Evolutionary conservation across 2,888 invertebrate species (phyloP).

Genomic region (Carpatolechia fugitivella): DNA sequence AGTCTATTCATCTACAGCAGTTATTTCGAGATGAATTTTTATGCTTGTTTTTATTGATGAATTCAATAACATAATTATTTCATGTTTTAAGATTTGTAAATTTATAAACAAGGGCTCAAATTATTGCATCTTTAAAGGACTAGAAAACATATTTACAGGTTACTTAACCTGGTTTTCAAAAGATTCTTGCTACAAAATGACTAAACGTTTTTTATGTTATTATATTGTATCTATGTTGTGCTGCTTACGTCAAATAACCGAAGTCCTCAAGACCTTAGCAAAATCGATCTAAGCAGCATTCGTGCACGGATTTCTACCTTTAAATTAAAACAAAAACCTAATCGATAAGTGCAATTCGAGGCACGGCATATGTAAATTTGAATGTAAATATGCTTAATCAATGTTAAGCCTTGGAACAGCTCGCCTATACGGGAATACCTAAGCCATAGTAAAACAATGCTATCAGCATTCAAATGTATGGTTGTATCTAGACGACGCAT

Average conservation of each 20-base stretch:
- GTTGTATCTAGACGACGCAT: constrained; percentile 60
- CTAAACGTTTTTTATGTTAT: too few relatives aligned
- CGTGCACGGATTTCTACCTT: constrained; percentile 16
- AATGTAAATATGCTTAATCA: constrained; percentile 73
- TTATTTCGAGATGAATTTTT: too few relatives aligned
- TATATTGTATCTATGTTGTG: not conserved
- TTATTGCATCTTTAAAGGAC: too few relatives aligned
- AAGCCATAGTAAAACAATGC: constrained; percentile 72
- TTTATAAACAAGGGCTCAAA: too few relatives aligned
- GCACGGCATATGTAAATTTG: constrained; percentile 73
- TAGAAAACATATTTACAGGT: too few relatives aligned
- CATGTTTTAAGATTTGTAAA: too few relatives aligned
- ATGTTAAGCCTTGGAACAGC: constrained; percentile 52
- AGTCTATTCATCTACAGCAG: too few relatives aligned
- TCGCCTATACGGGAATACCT: constrained; percentile 35
- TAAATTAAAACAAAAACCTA: constrained; percentile 27
- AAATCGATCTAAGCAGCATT: constrained; percentile 13
- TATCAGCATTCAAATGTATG: constrained; percentile 68
- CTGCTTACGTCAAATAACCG: not conserved
- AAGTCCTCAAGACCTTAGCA: constrained; percentile 6
- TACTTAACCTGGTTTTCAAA: too few relatives aligned
- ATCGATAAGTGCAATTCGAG: constrained; percentile 69
- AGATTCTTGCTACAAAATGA: too few relatives aligned
- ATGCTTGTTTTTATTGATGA: too few relatives aligned
- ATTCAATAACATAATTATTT: too few relatives aligned